phyloP scores from a whole-genome alignment of 2,113 vertebrate species.

The Thinocorus orbignyianus region DNA sequence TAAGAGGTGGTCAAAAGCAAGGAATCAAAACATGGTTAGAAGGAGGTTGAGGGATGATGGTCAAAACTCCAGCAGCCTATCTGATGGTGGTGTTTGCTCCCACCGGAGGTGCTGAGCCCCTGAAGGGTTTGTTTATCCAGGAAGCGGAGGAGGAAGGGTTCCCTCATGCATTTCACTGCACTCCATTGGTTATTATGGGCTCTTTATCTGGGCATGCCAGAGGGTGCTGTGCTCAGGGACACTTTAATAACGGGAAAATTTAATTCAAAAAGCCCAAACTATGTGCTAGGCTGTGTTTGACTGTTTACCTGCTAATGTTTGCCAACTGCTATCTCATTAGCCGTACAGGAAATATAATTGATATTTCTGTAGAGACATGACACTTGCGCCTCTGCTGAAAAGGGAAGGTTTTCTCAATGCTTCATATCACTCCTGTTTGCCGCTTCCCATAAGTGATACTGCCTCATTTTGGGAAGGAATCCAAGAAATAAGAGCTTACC shows the following conservation, averaged over 20 bases:
- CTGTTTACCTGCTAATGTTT: constrained; percentile 65
- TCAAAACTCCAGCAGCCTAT: not conserved
- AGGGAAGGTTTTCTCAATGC: constrained; percentile 5
- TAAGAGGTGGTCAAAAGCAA: fast-evolving
- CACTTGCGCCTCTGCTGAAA: constrained; percentile 49
- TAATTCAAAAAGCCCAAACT: not conserved
- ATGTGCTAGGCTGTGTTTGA: constrained; percentile 24
- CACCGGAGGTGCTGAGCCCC: fast-evolving
- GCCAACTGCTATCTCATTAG: constrained; percentile 65
- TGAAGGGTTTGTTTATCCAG: not conserved
- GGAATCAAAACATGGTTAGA: fast-evolving
- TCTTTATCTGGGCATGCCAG: not conserved
- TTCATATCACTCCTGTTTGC: constrained; percentile 7
- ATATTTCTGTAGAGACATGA: constrained; percentile 64
- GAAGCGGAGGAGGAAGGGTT: not conserved
- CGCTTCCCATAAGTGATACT: constrained; percentile 49
- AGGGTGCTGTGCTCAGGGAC: not conserved
- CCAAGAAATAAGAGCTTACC: constrained; percentile 67
- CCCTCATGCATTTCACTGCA: not conserved
- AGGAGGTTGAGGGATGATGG: not conserved
- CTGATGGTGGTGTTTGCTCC: fast-evolving
- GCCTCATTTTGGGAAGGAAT: constrained; percentile 53
- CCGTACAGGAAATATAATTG: constrained; percentile 62
- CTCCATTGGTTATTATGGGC: not conserved
- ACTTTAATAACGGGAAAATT: not conserved